These are phyloP conservation scores for Octopus sinensis DNA, from an alignment of 1,140 invertebrate species.

Conservation along the genomic window DNA sequence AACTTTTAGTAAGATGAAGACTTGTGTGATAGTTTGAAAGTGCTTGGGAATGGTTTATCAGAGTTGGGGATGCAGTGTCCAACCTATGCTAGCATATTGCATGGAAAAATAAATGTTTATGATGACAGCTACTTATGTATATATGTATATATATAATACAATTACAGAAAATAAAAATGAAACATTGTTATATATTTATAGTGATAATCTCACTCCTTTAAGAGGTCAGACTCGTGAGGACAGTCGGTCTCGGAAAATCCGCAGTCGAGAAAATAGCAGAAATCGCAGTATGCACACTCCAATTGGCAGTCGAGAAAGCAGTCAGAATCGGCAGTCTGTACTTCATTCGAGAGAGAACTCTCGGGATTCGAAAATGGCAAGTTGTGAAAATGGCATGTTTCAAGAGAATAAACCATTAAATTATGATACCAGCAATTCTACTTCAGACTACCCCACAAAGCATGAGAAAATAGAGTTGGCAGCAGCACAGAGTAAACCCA, in stretches of 20 bases:
- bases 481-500: conserved; percentile 16
- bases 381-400: background rate
- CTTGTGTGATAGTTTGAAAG: too few species aligned
- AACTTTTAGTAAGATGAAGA: too few species aligned
- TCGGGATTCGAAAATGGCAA: background rate
- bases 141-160: too few species aligned
- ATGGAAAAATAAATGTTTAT: too few species aligned
- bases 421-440: background rate
- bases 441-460: background rate
- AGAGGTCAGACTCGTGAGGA: background rate
- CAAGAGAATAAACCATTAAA: background rate
- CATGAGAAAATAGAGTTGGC: background rate
- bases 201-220: background rate
- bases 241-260: background rate
- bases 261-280: background rate
- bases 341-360: background rate
- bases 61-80: too few species aligned
- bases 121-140: too few species aligned
- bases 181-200: background rate
- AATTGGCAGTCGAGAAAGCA: background rate
- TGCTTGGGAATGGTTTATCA: too few species aligned
- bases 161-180: too few species aligned
- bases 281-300: background rate
- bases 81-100: too few species aligned
- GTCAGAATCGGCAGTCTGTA: background rate